phyloP scores from a whole-genome alignment of 2,888 invertebrate species.

The Chloroclysta siterata region DNA sequence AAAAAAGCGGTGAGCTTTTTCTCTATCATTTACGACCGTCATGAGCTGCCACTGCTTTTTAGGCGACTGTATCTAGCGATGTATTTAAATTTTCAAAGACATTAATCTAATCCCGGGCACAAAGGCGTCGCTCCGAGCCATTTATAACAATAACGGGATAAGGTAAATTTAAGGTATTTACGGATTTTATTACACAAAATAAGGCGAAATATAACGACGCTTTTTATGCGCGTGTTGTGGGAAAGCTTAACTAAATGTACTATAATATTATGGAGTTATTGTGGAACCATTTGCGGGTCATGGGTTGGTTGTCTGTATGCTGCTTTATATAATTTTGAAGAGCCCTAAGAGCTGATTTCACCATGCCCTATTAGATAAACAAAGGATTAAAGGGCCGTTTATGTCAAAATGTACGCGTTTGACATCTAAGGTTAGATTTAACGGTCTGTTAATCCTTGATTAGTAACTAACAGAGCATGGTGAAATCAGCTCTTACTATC shows the following conservation, averaged over 20 bases:
- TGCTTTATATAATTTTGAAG: neutral
- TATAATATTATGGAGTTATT: neutral
- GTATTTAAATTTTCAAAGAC: constrained; percentile 40
- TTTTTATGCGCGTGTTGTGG: constrained; percentile 17
- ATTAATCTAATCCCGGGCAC: constrained; percentile 34
- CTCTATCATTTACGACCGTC: too few species aligned
- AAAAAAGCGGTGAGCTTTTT: too few species aligned
- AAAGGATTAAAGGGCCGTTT: too few species aligned
- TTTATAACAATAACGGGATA: constrained; percentile 39
- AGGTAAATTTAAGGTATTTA: constrained; percentile 32
- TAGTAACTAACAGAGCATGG: too few species aligned
- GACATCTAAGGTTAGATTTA: too few species aligned
- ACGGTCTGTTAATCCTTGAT: too few species aligned
- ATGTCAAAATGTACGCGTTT: too few species aligned
- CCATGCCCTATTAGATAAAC: too few species aligned
- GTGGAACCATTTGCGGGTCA: neutral
- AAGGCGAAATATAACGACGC: constrained; percentile 15
- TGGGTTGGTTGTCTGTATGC: neutral
- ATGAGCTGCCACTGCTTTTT: neutral
- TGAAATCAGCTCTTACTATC: too few species aligned
- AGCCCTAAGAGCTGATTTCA: too few species aligned
- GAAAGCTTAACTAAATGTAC: constrained; percentile 1
- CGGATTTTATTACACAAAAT: constrained; percentile 29
- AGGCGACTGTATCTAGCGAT: constrained; percentile 13
- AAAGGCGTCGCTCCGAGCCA: constrained; percentile 35